These are phyloP conservation scores for Triops cancriformis DNA, from an alignment of 1,140 invertebrate species.

Conservation along the genomic window DNA sequence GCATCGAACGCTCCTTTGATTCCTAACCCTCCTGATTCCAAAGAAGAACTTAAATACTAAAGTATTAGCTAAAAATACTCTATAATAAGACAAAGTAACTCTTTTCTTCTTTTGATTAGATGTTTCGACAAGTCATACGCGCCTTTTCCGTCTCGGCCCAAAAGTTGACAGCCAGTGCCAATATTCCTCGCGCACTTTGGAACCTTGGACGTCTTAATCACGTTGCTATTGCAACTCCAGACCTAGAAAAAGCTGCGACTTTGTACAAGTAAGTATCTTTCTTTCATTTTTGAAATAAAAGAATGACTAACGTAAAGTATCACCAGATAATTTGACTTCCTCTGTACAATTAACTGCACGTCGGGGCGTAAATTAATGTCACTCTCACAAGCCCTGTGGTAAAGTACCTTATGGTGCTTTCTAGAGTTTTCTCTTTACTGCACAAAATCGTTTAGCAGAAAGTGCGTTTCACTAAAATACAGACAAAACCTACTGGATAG, in stretches of 20 bases:
- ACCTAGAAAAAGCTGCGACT: constrained; percentile 45
- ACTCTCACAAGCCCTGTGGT: too few species aligned
- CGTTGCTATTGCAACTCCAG: constrained; percentile 50
- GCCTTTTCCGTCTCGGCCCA: not conserved
- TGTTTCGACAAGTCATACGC: not conserved
- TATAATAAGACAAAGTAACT: not conserved
- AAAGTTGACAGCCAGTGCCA: constrained; percentile 12
- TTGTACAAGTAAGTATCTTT: constrained; percentile 42
- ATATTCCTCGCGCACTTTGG: constrained; percentile 34
- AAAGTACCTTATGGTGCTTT: too few species aligned
- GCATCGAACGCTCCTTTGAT: constrained; percentile 8
- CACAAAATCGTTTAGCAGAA: too few species aligned
- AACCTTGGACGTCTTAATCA: constrained; percentile 51
- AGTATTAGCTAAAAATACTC: not conserved
- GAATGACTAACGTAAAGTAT: too few species aligned
- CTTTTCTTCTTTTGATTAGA: constrained; percentile 11
- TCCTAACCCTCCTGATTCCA: constrained; percentile 16
- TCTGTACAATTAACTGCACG: too few species aligned
- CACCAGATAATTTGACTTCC: too few species aligned
- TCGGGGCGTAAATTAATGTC: too few species aligned
- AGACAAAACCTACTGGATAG: too few species aligned
- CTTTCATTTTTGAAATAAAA: not conserved
- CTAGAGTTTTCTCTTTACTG: too few species aligned
- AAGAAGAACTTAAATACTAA: constrained; percentile 21
- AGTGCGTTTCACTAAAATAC: too few species aligned